phyloP scores from a whole-genome alignment of 2,113 vertebrate species.

The Campylorhamphus procurvoides region DNA sequence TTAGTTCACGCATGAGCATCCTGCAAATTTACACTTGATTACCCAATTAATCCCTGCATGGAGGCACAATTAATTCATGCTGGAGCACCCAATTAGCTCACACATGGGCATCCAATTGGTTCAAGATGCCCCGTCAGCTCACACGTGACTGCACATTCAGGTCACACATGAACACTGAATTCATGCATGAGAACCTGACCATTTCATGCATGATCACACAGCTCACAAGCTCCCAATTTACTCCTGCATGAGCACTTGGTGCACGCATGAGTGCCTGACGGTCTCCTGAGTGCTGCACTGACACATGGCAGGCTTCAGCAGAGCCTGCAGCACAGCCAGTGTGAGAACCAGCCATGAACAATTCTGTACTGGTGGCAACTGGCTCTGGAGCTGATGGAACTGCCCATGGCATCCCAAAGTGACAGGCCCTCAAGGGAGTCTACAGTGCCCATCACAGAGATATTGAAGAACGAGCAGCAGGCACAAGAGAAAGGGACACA shows the following conservation, averaged over 20 bases:
- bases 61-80: background rate
- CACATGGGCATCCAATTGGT: background rate
- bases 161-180: background rate
- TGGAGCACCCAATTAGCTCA: slow-evolving; percentile 10
- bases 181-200: background rate
- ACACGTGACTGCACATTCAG: background rate
- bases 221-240: background rate
- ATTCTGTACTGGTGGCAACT: background rate
- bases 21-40: background rate
- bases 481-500: background rate
- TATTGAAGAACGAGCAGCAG: background rate
- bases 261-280: background rate
- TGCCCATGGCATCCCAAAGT: background rate
- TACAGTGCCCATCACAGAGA: background rate
- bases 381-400: background rate
- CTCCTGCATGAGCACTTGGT: background rate
- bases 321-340: background rate
- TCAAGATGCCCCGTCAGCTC: background rate
- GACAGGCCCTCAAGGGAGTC: background rate
- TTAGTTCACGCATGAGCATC: background rate
- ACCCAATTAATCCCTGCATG: slow-evolving; percentile 5
- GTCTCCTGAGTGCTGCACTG: background rate
- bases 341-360: background rate
- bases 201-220: background rate
- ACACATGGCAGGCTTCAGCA: accelerated